phyloP scores from a whole-genome alignment of 1,140 invertebrate genomes.

The Trachymyrmex septentrionalis region DNA sequence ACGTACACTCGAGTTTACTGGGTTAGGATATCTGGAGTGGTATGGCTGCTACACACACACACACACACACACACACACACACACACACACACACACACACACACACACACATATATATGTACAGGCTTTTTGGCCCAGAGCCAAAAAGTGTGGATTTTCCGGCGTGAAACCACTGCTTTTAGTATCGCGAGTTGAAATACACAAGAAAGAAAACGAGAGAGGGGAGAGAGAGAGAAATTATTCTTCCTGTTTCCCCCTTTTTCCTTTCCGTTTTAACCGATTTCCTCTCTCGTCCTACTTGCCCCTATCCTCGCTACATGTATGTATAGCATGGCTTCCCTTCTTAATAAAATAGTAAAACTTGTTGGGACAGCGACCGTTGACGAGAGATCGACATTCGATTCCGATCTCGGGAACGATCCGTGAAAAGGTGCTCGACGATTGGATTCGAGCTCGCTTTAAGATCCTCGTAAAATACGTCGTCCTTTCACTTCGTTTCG shows the following conservation, averaged over 20 bases:
- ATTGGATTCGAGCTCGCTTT: slow-evolving; percentile 14
- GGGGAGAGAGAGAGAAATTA: not conserved
- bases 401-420: slow-evolving; percentile 25
- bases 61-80: no score
- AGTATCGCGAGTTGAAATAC: slow-evolving; percentile 71
- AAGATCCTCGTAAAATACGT: slow-evolving; percentile 41
- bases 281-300: not conserved
- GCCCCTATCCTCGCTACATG: not conserved
- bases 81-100: no score
- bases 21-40: slow-evolving; percentile 72
- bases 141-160: slow-evolving; percentile 76
- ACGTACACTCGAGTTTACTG: slow-evolving; percentile 69
- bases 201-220: not conserved
- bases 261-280: slow-evolving; percentile 16
- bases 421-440: slow-evolving; percentile 28
- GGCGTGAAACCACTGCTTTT: slow-evolving; percentile 77
- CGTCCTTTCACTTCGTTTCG: slow-evolving; percentile 6
- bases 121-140: slow-evolving; percentile 62
- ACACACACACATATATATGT: no score
- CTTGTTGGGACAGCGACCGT: slow-evolving; percentile 30
- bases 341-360: slow-evolving; percentile 53
- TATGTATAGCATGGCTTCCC: not conserved
- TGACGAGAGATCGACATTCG: slow-evolving; percentile 29
- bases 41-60: slow-evolving; percentile 33
- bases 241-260: not conserved